Percentiles rank a stretch among this genome's conserved stretches.
Evolutionary conservation across 30 jellyfish, hydroid and myxozoan genomes (phyloP).

Genomic region (Hydractinia symbiolongicarpus): DNA sequence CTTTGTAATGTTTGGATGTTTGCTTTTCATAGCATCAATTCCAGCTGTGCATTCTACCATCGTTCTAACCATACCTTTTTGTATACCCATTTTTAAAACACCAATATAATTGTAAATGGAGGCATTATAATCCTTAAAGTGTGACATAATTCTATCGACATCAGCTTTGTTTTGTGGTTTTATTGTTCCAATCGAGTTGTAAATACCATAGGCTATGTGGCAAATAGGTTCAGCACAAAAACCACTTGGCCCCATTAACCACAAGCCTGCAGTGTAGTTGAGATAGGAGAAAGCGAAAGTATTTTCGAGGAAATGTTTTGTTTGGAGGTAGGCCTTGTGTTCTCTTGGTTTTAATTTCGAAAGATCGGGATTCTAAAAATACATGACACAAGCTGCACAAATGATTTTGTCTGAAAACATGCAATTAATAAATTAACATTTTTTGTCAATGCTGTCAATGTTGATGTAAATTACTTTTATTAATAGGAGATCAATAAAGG

Average conservation of each 20-base stretch:
- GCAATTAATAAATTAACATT: neutral
- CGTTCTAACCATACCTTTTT: slow-evolving; percentile 84
- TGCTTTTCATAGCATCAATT: slow-evolving; percentile 52
- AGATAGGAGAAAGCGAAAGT: slow-evolving; percentile 65
- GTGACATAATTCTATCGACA: slow-evolving; percentile 45
- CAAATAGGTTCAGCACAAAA: slow-evolving; percentile 90
- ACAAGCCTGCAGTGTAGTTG: slow-evolving; percentile 69
- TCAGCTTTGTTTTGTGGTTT: slow-evolving; percentile 55
- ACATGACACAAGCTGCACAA: neutral
- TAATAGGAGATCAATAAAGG: no score
- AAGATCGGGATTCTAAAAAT: slow-evolving; percentile 59
- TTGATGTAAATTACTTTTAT: no score
- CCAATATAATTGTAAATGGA: slow-evolving; percentile 51
- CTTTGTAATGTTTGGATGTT: slow-evolving; percentile 43
- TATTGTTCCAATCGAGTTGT: slow-evolving; percentile 53
- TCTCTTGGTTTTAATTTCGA: slow-evolving; percentile 71
- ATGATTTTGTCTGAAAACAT: no score
- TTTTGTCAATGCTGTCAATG: no score
- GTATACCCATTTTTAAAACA: slow-evolving; percentile 73
- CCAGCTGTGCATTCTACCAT: slow-evolving; percentile 74
- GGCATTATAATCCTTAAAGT: slow-evolving; percentile 46
- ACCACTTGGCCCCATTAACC: slow-evolving; percentile 89
- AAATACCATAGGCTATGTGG: slow-evolving; percentile 46
- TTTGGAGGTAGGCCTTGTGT: slow-evolving; percentile 72
- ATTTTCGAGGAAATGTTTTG: slow-evolving; percentile 64